Base-by-base conservation (phyloP, 2,888 invertebrate species). In the Apoda limacodes region DNA sequence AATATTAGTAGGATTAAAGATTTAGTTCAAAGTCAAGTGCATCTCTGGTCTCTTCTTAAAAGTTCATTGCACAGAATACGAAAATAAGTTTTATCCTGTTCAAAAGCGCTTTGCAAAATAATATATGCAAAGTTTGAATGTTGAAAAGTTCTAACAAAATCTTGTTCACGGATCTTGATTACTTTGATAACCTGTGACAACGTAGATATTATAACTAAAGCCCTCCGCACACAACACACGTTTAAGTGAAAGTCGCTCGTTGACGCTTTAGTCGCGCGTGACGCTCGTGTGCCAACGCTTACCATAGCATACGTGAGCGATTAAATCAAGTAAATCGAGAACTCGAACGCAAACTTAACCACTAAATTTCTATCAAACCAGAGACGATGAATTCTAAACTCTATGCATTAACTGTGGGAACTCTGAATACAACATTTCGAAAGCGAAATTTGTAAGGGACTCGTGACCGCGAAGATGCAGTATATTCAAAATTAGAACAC, bases 241-340 rank as follows among this genome's bases (percentile, higher is more conserved):
- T 53, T 46, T 43, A 35, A 52, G 64, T 56, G 68, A 68, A 67
- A 67, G 67, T 57, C 34, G 42, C 42, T 43, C 42, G 34, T 48
- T 47, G 52, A 46, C 45, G 47, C 42, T 43, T 47, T 38, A 42
- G 35, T n/a, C 42, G 35, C 46, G 54, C 62, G 66, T 65, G 62
- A 60, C 55, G 48, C 36, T 57, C 56, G 59, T 58, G 67, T 67
- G 64, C 57, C 60, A 60, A 56, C 58, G 42, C 45, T 46, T 37
- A 42, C 35, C 42, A 44, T 40, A 43, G 40, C 40, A 47, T 58
- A 69, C 69, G 69, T 70, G 69, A 68, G 56, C 54, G 68, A 68
- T 69, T 59, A 60, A 55, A 68, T 69, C 66, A 52, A 48, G 39
- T 48, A 45, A 59, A 60, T 49, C 50, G 45, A 51, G 47, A 39